Evolutionary conservation across 2,113 vertebrate species (phyloP), one percentile per base, ranked within the genome.

Genomic region (Hucho hucho): DNA sequence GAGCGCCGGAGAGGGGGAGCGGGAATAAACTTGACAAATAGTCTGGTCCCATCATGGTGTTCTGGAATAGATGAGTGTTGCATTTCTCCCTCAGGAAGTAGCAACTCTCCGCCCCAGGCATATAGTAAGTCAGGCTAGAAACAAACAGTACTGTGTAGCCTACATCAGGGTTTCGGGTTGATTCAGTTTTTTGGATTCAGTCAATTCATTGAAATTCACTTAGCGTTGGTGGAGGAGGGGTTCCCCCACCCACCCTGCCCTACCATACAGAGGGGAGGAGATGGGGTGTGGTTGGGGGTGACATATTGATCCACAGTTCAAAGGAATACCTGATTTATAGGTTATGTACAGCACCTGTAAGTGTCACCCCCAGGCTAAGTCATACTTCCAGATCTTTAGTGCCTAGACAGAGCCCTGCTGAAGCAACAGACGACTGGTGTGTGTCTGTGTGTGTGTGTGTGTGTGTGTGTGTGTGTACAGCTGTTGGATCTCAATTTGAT

Each of bases 281-380:
- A 25, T 37, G 9, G 4, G 63, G 3, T 59, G 65, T 7, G 18
- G 20, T 6, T 70, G 73, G 68, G 70, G 12, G 37, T 65, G 70
- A 63, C 18, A 71, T 46, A 59, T 79, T 64, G 69, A 82, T 82
- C 61, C 74, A 75, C 43, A 18, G 37, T 72, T 70, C 29, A 73
- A 64, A 84, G 78, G 70, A 75, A 78, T 61, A 74, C 25, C 64
- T 68, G 74, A 74, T 81, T 66, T 37, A 77, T 29, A 76, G 70
- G 64, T 72, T 73, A 22, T 74, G 53, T 70, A 3, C 67, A 26
- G 32, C 71, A 26, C 69, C 47, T 58, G 69, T 13, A 72, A 32
- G 71, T 75, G 74, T 79, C 69, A 86, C 29, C 46, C 49, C 53
- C 77, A 84, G 75, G 77, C 75, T 69, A 47, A 75, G 72, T 74